Percentiles rank a stretch among this genome's conserved stretches.
Conservation (phyloP, 2,113 vertebrate species). For the Gambusia holbrooki region DNA sequence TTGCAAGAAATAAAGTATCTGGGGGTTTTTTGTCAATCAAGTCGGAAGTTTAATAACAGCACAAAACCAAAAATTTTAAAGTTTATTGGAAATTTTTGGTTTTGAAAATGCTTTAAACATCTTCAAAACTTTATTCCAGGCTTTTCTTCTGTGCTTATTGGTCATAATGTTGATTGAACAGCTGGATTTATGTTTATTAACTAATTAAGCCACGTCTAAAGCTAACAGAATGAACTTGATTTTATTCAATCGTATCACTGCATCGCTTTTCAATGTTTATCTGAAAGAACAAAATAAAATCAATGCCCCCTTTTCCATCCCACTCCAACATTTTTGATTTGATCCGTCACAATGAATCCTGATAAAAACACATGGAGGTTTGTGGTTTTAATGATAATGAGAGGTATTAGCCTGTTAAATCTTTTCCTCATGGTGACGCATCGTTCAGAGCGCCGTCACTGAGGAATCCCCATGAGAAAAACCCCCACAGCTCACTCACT, state of each 20-base stretch:
- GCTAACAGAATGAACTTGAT: neutral
- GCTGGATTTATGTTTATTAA: neutral
- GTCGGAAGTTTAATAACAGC: no score
- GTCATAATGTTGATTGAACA: no score
- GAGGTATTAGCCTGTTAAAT: neutral
- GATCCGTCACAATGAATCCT: neutral
- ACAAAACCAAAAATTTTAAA: no score
- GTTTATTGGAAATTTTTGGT: no score
- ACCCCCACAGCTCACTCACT: neutral
- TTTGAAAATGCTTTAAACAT: no score
- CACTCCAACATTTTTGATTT: neutral
- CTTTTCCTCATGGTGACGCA: neutral
- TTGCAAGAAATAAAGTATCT: no score
- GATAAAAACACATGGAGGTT: neutral
- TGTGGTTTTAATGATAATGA: neutral
- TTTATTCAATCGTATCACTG: neutral
- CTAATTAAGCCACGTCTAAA: neutral
- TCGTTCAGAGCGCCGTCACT: neutral
- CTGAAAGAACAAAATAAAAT: neutral
- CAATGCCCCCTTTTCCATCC: neutral
- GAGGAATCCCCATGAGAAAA: slow-evolving; percentile 1
- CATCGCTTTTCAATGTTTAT: neutral
- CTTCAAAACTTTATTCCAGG: no score
- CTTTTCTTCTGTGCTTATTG: no score
- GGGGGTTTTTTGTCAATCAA: no score